Conservation (phyloP, 2,113 vertebrate species). For the Percina caprodes region DNA sequence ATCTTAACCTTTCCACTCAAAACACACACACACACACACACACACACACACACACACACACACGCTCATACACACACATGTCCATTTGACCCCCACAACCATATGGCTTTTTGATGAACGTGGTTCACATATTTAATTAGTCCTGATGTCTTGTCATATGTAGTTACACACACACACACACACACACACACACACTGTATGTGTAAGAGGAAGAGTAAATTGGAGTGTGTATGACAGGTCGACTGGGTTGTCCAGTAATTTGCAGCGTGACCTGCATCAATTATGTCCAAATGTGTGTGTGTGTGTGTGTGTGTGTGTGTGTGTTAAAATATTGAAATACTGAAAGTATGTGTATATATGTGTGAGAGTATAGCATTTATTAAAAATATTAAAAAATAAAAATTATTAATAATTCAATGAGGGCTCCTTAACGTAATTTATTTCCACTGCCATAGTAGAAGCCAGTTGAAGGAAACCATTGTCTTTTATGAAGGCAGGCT, state of each 20-base stretch:
- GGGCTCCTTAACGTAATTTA: background rate
- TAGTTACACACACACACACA: constrained; percentile 29
- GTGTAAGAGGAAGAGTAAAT: constrained; percentile 23
- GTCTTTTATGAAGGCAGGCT: constrained; percentile 21
- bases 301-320: background rate
- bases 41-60: constrained; percentile 7
- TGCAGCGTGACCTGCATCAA: constrained; percentile 19
- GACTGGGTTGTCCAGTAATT: constrained; percentile 46
- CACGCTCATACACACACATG: background rate
- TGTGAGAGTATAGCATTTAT: background rate
- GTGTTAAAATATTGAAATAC: background rate
- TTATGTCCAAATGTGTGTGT: background rate
- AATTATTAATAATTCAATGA: background rate
- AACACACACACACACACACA: background rate
- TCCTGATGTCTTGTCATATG: constrained; percentile 33
- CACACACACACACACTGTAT: constrained; percentile 10
- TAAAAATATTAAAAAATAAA: background rate
- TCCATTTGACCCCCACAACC: constrained; percentile 4
- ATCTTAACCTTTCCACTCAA: background rate
- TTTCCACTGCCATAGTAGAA: background rate
- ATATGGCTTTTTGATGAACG: constrained; percentile 36
- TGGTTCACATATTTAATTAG: constrained; percentile 47
- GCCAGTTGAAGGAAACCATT: constrained; percentile 15
- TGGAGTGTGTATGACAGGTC: constrained; percentile 42
- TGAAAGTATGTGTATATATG: background rate